Evolutionary conservation across 2,797 vertebrate genomes (phyloP).

Genomic region (Alfaro cultratus): DNA sequence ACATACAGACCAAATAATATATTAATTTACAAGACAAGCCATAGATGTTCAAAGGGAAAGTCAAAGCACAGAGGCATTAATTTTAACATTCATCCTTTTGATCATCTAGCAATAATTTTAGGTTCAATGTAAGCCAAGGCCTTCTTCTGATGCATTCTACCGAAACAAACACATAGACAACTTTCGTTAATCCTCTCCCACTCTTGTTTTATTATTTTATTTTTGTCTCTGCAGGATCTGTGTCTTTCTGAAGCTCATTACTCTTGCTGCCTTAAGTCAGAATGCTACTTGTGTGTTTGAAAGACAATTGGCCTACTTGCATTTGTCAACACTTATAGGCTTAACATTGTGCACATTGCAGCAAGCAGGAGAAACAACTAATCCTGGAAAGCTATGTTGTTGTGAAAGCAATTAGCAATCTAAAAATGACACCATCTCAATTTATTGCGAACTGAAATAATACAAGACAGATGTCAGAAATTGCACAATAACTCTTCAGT

Average conservation of each 20-base stretch:
- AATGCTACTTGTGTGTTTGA: constrained; percentile 28
- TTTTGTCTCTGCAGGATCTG: constrained; percentile 17
- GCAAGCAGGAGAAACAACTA: neutral
- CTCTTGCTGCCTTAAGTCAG: neutral
- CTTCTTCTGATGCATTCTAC: constrained; percentile 51
- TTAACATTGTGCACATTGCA: constrained; percentile 4
- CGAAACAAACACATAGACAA: constrained; percentile 40
- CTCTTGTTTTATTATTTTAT: constrained; percentile 11
- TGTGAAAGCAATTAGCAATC: constrained; percentile 48
- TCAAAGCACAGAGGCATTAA: constrained; percentile 43
- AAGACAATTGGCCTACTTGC: constrained; percentile 39
- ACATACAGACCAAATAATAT: constrained; percentile 41
- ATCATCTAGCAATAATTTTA: constrained; percentile 65
- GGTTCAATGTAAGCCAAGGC: constrained; percentile 73
- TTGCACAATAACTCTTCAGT: constrained; percentile 55
- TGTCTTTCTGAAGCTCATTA: constrained; percentile 36
- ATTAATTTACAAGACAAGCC: constrained; percentile 58
- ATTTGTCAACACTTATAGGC: constrained; percentile 25
- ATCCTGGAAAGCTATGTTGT: constrained; percentile 22
- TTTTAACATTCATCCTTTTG: constrained; percentile 64
- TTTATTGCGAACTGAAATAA: constrained; percentile 38
- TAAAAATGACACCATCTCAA: constrained; percentile 32
- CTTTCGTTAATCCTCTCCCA: neutral
- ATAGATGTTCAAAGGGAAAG: constrained; percentile 55
- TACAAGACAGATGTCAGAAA: constrained; percentile 39